Evolutionary conservation across 2,888 invertebrate genomes (phyloP), one percentile per base, ranked within the genome.

Genomic region (Phoenoteleia sp.): DNA sequence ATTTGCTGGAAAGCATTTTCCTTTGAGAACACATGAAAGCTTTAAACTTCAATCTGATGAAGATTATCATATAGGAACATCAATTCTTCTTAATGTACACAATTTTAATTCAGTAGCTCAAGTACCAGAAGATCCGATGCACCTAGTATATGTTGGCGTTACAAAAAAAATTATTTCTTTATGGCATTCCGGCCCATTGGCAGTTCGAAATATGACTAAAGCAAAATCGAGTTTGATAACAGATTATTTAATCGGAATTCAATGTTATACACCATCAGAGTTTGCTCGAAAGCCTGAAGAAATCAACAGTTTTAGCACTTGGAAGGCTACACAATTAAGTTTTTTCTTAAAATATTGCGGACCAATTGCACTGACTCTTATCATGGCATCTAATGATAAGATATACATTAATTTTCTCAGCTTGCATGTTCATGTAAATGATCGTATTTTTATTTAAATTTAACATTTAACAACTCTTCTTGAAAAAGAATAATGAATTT

Each of bases 241-340:
- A 5, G 13, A 49, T 23, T 49, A 49, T 23, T 49, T 49, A 13
- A 45, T 45, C 17, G 15, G 17, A 2, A 15, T 45, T 23, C 5
- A 25, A 23, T 52, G 23, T 2, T 13, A 19, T 39, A 25, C 27
- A 17, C 49, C 60, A 6, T 7, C 3, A 23, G 60, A 72, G 13
- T 60, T 72, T 60, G 9, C 23, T 13, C 29, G 72, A 11, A 17
- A 21, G 7, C 47, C 49, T 49, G 15, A 17, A 2, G 9, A 27
- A 3, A 19, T 72, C 1, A 0, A 33, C 6, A 19, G 33, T n/a
- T 58, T n/a, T 3, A 4, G 0, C 0, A 60, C 33, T 3, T 72
- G 72, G 72, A 72, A 72, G 33, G 72, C 60, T 42, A 72, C 60
- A 13, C 33, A 47, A 25, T 47, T 45, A 11, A n/a, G 60, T 60